Conservation (phyloP, 92 coral and sea anemone species). For the Umimayanthus chanpuru region DNA sequence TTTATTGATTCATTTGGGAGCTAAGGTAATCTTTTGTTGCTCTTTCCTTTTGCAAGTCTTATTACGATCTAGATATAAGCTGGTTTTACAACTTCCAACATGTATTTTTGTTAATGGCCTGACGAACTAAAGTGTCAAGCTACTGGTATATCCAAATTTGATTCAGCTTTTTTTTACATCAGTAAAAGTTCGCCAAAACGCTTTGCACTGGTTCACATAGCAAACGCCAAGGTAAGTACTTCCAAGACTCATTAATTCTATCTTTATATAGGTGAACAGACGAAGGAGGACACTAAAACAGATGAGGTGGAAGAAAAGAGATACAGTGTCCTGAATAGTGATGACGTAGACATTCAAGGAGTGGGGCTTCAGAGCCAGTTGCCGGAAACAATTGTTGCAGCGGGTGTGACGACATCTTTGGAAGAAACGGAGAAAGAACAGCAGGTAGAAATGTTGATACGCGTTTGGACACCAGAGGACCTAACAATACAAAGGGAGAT, state of each 20-base stretch:
- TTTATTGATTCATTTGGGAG: too few species aligned
- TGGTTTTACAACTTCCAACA: too few species aligned
- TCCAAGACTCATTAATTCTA: too few species aligned
- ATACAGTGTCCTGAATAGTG: conserved; percentile 26
- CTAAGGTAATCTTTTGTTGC: too few species aligned
- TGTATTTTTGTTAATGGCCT: too few species aligned
- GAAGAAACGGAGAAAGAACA: conserved; percentile 3
- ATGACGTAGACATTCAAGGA: conserved; percentile 28
- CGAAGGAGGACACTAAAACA: background rate
- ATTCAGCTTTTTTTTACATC: too few species aligned
- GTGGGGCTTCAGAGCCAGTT: conserved; percentile 37
- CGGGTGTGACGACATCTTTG: background rate
- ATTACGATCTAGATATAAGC: too few species aligned
- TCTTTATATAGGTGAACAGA: background rate
- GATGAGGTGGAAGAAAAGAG: conserved; percentile 9
- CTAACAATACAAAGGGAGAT: background rate
- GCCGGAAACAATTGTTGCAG: conserved; percentile 2
- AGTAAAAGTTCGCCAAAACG: too few species aligned
- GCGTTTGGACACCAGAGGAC: background rate
- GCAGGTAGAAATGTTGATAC: conserved; percentile 5
- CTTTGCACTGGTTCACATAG: background rate
- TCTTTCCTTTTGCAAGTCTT: too few species aligned
- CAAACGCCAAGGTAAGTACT: background rate
- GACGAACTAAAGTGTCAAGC: too few species aligned
- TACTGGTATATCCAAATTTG: too few species aligned